Conservation (phyloP, 2,797 vertebrate species). For the Anguilla obscura region DNA sequence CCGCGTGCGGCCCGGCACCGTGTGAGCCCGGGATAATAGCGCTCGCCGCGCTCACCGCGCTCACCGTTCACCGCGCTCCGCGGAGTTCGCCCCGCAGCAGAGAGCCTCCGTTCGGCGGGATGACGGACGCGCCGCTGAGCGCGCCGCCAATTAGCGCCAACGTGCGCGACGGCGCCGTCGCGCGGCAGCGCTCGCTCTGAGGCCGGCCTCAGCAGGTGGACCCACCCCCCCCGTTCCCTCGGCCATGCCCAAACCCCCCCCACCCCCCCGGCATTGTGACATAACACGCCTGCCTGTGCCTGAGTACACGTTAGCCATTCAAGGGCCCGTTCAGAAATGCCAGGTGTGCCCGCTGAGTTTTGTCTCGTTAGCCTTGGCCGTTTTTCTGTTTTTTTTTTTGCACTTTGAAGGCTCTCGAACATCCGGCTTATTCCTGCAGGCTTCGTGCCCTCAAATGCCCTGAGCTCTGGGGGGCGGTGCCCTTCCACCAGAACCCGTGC, state of each 20-base stretch:
- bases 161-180: too few relatives aligned
- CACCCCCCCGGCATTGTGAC: neutral
- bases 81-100: neutral
- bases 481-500: neutral
- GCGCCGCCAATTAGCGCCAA: neutral
- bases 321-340: neutral
- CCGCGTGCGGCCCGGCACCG: neutral
- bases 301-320: neutral
- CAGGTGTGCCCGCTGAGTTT: neutral
- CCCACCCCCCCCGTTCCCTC: neutral
- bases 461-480: neutral
- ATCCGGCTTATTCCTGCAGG: neutral
- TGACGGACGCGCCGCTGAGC: neutral
- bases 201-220: neutral
- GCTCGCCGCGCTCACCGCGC: neutral
- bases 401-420: neutral
- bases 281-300: neutral
- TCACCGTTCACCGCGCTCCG: too few relatives aligned
- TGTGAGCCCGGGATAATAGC: neutral
- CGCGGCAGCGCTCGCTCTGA: neutral
- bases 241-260: neutral
- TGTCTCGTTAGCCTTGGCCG: neutral
- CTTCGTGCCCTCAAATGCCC: neutral
- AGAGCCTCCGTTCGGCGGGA: neutral
- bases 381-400: neutral